Percentiles rank a stretch among this genome's conserved stretches.
These are phyloP conservation scores for Lathronympha strigana DNA, from an alignment of 2,888 invertebrate genomes.

Conservation along the genomic window DNA sequence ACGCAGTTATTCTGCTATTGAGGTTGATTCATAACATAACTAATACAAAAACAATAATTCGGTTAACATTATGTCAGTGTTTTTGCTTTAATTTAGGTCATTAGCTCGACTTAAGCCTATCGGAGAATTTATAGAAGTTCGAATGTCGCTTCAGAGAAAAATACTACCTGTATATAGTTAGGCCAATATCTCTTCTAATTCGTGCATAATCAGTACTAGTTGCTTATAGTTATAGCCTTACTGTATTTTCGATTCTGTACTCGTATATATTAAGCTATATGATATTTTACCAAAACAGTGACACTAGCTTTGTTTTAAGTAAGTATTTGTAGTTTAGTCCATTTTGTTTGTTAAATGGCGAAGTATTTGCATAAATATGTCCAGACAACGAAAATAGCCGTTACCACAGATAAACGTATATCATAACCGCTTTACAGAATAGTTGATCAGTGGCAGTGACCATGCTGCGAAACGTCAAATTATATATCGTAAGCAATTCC, in stretches of 20 bases:
- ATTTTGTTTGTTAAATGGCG: background rate
- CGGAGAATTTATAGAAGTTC: too few relatives aligned
- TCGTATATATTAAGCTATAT: too few relatives aligned
- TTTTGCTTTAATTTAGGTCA: background rate
- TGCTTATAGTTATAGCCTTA: too few relatives aligned
- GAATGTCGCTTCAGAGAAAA: too few relatives aligned
- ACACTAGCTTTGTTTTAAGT: too few relatives aligned
- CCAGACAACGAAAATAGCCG: background rate
- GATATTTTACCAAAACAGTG: too few relatives aligned
- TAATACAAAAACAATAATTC: conserved; percentile 14
- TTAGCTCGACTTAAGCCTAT: background rate
- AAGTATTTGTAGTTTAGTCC: background rate
- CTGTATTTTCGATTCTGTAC: too few relatives aligned
- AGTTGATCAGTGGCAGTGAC: conserved; percentile 22
- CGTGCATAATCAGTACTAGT: too few relatives aligned
- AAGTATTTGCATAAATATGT: background rate
- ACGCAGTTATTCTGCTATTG: conserved; percentile 26
- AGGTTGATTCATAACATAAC: conserved; percentile 18
- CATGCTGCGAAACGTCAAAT: conserved; percentile 16
- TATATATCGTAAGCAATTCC: conserved; percentile 19
- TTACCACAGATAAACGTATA: background rate
- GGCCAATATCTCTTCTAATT: too few relatives aligned
- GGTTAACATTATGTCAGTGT: background rate
- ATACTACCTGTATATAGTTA: too few relatives aligned
- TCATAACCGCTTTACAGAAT: conserved; percentile 5